Conservation (phyloP, 2,113 vertebrate species). For the Gymnorhina tibicen region DNA sequence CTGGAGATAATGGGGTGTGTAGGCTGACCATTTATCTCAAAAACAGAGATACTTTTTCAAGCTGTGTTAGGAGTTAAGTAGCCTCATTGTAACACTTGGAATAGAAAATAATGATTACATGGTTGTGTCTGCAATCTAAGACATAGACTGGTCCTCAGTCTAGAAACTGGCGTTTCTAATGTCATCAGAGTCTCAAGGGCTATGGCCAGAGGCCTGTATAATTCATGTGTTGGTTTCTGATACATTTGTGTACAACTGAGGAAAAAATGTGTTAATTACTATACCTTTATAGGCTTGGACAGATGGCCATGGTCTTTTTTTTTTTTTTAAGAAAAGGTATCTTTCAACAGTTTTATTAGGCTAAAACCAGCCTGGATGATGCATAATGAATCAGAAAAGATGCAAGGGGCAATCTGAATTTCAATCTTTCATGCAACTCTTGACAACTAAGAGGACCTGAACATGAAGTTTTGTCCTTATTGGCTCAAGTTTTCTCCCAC, state of each 20-base stretch:
- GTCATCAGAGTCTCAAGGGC: not conserved
- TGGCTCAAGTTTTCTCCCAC: not conserved
- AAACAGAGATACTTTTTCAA: not conserved
- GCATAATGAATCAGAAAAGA: not conserved
- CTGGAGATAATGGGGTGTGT: rapidly evolving
- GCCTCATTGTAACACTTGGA: not conserved
- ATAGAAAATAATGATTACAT: not conserved
- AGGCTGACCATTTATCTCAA: not conserved
- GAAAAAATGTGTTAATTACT: not conserved
- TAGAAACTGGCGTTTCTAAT: not conserved
- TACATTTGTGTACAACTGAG: not conserved
- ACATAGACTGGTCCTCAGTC: not conserved
- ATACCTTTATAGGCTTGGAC: not conserved
- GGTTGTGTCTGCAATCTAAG: not conserved
- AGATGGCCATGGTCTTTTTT: not conserved
- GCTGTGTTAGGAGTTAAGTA: rapidly evolving
- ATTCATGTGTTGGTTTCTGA: not conserved
- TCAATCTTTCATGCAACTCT: not conserved
- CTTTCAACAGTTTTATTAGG: not conserved
- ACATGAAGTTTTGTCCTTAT: not conserved
- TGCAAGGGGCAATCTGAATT: rapidly evolving
- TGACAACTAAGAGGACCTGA: not conserved
- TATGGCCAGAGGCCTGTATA: not conserved
- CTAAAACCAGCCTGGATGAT: not conserved
- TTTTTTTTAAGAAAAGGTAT: not conserved